Conservation (phyloP, 2,797 vertebrate species). For the Hipposideros larvatus region DNA sequence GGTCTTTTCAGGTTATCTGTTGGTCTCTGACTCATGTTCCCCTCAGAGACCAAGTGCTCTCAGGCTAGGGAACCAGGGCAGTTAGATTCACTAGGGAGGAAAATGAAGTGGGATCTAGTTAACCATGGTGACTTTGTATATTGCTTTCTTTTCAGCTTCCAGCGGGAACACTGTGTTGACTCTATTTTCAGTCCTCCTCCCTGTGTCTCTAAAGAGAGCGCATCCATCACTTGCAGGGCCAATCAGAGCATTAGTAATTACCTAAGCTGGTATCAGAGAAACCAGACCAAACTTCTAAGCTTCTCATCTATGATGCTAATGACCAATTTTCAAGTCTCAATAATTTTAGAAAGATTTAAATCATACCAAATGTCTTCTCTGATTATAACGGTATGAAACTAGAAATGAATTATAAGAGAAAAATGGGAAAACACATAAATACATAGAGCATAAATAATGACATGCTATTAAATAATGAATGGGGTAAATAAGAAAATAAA, state of each 20-base stretch:
- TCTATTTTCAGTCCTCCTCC: not conserved
- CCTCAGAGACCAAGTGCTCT: too few species aligned
- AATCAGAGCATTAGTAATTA: not conserved
- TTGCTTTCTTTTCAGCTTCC: slow-evolving; percentile 10
- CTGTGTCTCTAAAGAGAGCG: not conserved
- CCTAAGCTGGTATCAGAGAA: not conserved
- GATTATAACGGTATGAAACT: too few species aligned
- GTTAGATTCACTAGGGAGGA: not conserved
- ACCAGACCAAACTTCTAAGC: too few species aligned
- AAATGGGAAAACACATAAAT: too few species aligned
- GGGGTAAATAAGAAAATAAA: too few species aligned
- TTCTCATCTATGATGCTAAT: slow-evolving; percentile 45
- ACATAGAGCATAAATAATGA: too few species aligned
- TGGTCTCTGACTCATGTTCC: too few species aligned
- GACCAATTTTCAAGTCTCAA: not conserved
- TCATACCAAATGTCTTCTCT: too few species aligned
- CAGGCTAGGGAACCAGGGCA: not conserved
- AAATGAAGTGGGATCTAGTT: not conserved
- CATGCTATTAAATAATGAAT: too few species aligned
- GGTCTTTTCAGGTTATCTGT: too few species aligned
- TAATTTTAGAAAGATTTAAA: too few species aligned
- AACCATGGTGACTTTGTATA: not conserved
- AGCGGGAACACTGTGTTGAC: not conserved
- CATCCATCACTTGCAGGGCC: not conserved
- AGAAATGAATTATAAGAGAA: too few species aligned